phyloP scores from a whole-genome alignment of 1,140 invertebrate genomes.

The Amyelois transitella region DNA sequence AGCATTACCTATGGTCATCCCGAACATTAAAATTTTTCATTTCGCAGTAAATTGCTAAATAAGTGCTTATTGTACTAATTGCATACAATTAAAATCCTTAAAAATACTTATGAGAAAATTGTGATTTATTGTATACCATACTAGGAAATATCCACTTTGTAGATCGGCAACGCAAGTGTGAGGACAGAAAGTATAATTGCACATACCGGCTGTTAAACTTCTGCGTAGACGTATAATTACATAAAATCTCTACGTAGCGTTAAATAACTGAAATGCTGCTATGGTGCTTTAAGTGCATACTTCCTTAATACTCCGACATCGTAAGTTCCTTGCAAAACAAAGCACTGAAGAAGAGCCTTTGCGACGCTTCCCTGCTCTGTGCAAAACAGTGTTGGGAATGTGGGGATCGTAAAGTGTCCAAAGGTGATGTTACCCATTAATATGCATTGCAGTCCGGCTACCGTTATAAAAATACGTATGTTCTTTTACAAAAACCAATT shows the following conservation, averaged over 20 bases:
- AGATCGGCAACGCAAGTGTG: background rate
- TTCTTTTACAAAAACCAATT: too few relatives aligned
- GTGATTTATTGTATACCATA: background rate
- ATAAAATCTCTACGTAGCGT: background rate
- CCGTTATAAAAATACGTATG: too few relatives aligned
- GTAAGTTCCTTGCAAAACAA: background rate
- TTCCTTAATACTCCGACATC: background rate
- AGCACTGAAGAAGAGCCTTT: too few relatives aligned
- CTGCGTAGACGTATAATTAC: background rate
- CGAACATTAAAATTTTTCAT: background rate
- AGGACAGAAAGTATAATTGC: background rate
- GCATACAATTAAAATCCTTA: background rate
- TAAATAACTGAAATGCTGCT: background rate
- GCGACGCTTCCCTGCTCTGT: too few relatives aligned
- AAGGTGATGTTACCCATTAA: too few relatives aligned
- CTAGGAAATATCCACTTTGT: background rate
- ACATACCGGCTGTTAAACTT: background rate
- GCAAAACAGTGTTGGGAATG: too few relatives aligned
- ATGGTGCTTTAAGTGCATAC: background rate
- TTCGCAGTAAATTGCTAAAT: background rate
- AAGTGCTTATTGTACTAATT: background rate
- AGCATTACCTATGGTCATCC: background rate
- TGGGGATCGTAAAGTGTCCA: too few relatives aligned
- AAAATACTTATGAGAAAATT: background rate
- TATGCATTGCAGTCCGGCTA: too few relatives aligned